phyloP scores from a whole-genome alignment of 2,113 vertebrate species.

The human region GRCh38 chr7:84670501-84671000 shows the following conservation, averaged over 20 bases:
- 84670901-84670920: background rate
- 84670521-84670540: background rate
- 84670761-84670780: background rate
- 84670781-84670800: background rate
- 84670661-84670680: background rate
- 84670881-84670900: background rate
- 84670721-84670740: background rate
- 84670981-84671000: rapidly evolving
- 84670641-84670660: background rate
- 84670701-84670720: rapidly evolving
- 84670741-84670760: background rate
- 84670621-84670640: background rate
- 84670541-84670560: background rate
- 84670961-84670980: background rate
- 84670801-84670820: background rate
- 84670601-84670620: background rate
- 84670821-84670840: background rate
- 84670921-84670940: background rate
- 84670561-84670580: background rate
- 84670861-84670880: background rate
- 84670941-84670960: background rate
- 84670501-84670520: background rate
- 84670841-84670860: background rate
- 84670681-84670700: rapidly evolving
- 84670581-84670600: background rate